Evolutionary conservation across 23 tunicate genomes (phyloP).

Genomic region (Ascidia mentula): DNA sequence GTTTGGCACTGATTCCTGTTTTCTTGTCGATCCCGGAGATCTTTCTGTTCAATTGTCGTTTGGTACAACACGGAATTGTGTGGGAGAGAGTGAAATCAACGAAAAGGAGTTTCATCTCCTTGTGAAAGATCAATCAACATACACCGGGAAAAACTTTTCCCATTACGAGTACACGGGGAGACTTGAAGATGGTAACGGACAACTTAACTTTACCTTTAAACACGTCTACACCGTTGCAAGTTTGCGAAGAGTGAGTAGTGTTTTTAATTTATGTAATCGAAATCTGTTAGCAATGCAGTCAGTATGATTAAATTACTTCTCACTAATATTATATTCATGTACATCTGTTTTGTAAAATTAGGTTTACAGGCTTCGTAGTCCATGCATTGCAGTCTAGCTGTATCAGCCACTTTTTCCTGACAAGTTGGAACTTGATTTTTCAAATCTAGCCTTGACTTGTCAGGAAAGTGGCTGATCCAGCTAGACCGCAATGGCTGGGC

Average conservation of each 20-base stretch:
- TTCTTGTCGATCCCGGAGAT: constrained; percentile 50
- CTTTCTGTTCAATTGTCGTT: constrained; percentile 18
- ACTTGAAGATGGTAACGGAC: constrained; percentile 16
- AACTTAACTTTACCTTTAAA: constrained; percentile 33
- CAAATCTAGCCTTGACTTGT: too few relatives aligned
- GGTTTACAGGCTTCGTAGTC: too few relatives aligned
- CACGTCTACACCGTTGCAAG: constrained; percentile 25
- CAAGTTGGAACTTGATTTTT: too few relatives aligned
- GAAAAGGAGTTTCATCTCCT: constrained; percentile 16
- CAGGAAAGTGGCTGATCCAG: too few relatives aligned
- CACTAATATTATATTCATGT: too few relatives aligned
- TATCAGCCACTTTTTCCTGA: too few relatives aligned
- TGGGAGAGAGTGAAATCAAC: background rate
- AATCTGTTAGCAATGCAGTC: too few relatives aligned
- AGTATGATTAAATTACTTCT: too few relatives aligned
- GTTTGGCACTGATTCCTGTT: constrained; percentile 57
- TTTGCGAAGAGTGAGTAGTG: background rate
- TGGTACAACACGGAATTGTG: constrained; percentile 22
- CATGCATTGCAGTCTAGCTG: too few relatives aligned
- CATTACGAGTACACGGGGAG: constrained; percentile 17
- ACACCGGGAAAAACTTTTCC: constrained; percentile 25
- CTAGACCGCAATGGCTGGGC: too few relatives aligned
- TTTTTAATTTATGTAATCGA: too few relatives aligned
- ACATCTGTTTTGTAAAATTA: too few relatives aligned
- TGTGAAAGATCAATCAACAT: constrained; percentile 7